Base-by-base conservation (phyloP, 2,888 invertebrate species). In the Frankliniella fusca region DNA sequence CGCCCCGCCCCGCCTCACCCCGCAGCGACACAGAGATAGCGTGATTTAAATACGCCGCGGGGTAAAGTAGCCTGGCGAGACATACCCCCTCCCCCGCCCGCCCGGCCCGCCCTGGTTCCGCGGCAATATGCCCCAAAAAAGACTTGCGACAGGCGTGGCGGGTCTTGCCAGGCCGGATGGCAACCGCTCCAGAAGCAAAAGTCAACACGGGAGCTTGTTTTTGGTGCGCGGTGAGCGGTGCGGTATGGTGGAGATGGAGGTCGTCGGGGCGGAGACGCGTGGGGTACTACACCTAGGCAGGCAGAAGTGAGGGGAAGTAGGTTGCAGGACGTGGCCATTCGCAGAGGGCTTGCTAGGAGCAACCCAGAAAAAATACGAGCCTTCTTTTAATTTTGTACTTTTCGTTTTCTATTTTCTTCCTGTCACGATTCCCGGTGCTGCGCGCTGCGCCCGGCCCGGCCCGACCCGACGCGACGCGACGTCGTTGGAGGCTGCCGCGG, bases 401-500 rank as follows among this genome's bases (percentile, higher is more conserved):
- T 88, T 87, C 87, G 88, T 88, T 88, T 88, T 88, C 87, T 88
- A 76, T 76, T 76, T 76, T 76, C 70, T 27, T 76, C 23, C 12
- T 76, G 70, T 76, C 70, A 76, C 70, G 70, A 76, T 27, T 83
- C 80, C 50, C 70, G 80, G 65, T 23, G 61, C 80, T 28, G 48
- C 70, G 65, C 49, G 38, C 80, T 28, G 48, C 70, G 15, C 61
- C 81, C n/a, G 50, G 38, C 38, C 38, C 38, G 38, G 38, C 3
- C 80, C 82, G 80, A n/a, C 61, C 81, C n/a, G 50, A 5, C 38
- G 3, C 38, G 38, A 5, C 3, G 54, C 82, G 80, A 54, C 81
- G 54, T 79, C 80, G 61, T 28, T 70, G 38, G 38, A 79, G 61
- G 50, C 65, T n/a, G 79, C 49, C 54, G 80, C 82, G 38, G n/a